Evolutionary conservation across 2,888 invertebrate genomes (phyloP).

Genomic region (Marasmarcha lunaedactyla): DNA sequence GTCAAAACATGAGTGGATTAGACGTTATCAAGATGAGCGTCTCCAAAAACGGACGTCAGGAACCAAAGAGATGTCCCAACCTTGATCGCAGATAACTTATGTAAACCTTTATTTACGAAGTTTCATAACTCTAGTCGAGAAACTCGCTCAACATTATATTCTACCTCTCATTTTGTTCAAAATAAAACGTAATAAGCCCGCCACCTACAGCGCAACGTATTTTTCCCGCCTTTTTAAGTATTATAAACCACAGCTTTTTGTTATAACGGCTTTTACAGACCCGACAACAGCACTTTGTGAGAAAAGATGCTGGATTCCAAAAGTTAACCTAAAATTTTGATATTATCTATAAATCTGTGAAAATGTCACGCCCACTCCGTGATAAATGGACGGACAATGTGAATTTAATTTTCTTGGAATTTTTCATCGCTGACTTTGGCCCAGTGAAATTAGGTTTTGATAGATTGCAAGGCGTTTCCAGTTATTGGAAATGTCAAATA

Average conservation of each 20-base stretch:
- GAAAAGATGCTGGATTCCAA: no score
- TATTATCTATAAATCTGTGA: not conserved
- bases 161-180: no score
- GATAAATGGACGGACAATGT: slow-evolving; percentile 24
- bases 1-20: slow-evolving; percentile 41
- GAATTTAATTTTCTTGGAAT: slow-evolving; percentile 18
- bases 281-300: no score
- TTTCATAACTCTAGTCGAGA: no score
- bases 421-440: slow-evolving; percentile 5
- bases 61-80: slow-evolving; percentile 18
- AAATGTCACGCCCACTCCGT: slow-evolving; percentile 6
- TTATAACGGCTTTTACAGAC: no score
- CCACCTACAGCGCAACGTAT: not conserved
- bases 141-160: no score
- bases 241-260: no score
- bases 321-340: no score
- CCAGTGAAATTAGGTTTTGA: not conserved
- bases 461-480: no score
- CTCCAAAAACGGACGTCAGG: slow-evolving; percentile 34
- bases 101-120: no score
- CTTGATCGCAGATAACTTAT: not conserved
- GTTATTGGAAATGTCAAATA: no score
- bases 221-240: not conserved
- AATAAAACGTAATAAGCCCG: not conserved
- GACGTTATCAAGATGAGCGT: slow-evolving; percentile 50